phyloP scores from a whole-genome alignment of 1,140 invertebrate genomes.

The Calosoma granatense region DNA sequence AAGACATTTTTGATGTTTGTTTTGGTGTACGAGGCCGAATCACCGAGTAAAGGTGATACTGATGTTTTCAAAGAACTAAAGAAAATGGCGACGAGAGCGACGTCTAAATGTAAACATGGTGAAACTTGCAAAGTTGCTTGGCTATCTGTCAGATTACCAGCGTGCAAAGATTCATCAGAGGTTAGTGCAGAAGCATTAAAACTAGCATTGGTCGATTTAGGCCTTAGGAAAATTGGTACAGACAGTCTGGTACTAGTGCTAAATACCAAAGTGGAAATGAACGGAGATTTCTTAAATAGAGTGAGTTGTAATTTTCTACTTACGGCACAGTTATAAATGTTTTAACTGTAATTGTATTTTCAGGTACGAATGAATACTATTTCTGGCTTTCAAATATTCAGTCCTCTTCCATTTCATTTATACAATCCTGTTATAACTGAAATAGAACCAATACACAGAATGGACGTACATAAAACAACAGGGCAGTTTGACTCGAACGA shows the following conservation, averaged over 20 bases:
- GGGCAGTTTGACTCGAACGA: slow-evolving; percentile 71
- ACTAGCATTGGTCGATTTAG: slow-evolving; percentile 60
- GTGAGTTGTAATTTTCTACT: no score
- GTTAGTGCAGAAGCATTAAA: slow-evolving; percentile 40
- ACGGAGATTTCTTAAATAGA: slow-evolving; percentile 72
- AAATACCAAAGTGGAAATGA: slow-evolving; percentile 55
- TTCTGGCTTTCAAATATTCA: slow-evolving; percentile 65
- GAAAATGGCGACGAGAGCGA: slow-evolving; percentile 45
- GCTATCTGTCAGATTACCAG: slow-evolving; percentile 55
- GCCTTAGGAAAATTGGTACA: slow-evolving; percentile 54
- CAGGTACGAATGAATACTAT: slow-evolving; percentile 83
- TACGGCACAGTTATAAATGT: no score
- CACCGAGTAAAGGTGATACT: slow-evolving; percentile 48
- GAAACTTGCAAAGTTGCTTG: slow-evolving; percentile 54
- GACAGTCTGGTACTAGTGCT: slow-evolving; percentile 59
- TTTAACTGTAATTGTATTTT: no score
- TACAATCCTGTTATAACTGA: slow-evolving; percentile 56
- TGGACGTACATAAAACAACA: slow-evolving; percentile 65
- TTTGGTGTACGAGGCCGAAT: slow-evolving; percentile 33
- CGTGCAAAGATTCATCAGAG: slow-evolving; percentile 26
- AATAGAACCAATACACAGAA: slow-evolving; percentile 34
- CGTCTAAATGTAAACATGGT: slow-evolving; percentile 57
- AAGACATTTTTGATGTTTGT: slow-evolving; percentile 67
- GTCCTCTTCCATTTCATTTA: slow-evolving; percentile 70
- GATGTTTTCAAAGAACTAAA: slow-evolving; percentile 58